These are phyloP conservation scores for Pelecanoides urinatrix DNA, from an alignment of 2,113 vertebrate genomes.

Conservation along the genomic window DNA sequence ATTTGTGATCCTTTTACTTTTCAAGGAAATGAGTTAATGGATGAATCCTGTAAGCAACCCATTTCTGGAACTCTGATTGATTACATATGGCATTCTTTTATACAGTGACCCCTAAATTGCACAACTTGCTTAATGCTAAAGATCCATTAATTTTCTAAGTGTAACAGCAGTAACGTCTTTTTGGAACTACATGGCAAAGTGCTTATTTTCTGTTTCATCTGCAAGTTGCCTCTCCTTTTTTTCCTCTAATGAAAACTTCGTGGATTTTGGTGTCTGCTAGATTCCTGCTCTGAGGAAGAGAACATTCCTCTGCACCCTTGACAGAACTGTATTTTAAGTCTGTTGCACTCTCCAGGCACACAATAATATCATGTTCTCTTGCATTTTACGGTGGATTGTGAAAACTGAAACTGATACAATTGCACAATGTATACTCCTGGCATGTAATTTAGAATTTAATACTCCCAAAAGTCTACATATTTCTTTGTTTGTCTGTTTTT, in stretches of 20 bases:
- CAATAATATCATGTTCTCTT: background rate
- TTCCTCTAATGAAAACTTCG: background rate
- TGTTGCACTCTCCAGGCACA: background rate
- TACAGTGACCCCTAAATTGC: background rate
- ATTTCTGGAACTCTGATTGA: background rate
- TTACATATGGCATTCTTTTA: background rate
- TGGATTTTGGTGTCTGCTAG: background rate
- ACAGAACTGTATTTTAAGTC: background rate
- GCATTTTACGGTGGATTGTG: background rate
- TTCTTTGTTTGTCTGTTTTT: background rate
- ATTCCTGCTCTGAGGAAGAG: constrained; percentile 2
- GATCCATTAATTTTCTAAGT: background rate
- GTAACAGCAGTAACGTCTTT: background rate
- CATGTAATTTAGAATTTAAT: background rate
- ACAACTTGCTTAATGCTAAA: background rate
- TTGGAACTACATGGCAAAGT: background rate
- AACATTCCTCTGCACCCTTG: background rate
- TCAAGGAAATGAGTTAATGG: background rate
- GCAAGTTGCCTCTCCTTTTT: background rate
- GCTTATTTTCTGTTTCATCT: background rate
- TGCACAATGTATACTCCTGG: background rate
- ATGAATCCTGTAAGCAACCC: background rate
- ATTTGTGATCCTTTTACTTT: constrained; percentile 1
- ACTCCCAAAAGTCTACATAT: background rate
- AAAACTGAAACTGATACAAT: constrained; percentile 29